Percentiles rank a stretch among this genome's conserved stretches.
Conservation (phyloP, 2,888 invertebrate genomes). For the Danaus chrysippus region DNA sequence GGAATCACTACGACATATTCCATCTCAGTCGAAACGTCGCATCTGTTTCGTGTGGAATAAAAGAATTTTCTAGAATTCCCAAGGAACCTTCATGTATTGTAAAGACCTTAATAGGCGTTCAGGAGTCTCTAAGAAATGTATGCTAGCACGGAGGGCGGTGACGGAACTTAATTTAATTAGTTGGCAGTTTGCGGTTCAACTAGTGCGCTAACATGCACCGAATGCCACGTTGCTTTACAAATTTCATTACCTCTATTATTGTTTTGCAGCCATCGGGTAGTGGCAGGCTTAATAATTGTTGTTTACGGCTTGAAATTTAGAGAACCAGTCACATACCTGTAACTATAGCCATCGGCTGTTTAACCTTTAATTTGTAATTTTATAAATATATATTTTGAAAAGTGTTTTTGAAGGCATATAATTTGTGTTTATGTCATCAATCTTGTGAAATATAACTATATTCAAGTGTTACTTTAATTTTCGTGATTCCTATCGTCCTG, state of each 20-base stretch:
- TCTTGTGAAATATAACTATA: too few species aligned
- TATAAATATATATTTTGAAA: background rate
- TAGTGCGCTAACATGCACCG: slow-evolving; percentile 62
- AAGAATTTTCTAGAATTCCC: too few species aligned
- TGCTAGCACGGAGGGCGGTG: slow-evolving; percentile 49
- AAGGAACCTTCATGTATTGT: background rate
- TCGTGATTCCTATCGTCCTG: too few species aligned
- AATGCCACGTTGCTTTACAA: slow-evolving; percentile 57
- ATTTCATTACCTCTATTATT: slow-evolving; percentile 63
- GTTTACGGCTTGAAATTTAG: slow-evolving; percentile 14
- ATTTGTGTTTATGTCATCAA: too few species aligned
- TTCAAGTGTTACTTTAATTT: too few species aligned
- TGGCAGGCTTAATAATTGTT: slow-evolving; percentile 27
- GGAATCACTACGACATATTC: too few species aligned
- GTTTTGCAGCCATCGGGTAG: slow-evolving; percentile 41
- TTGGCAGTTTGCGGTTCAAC: slow-evolving; percentile 59
- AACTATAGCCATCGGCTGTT: background rate
- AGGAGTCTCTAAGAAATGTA: slow-evolving; percentile 38
- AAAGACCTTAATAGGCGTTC: slow-evolving; percentile 1
- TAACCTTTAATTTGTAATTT: background rate
- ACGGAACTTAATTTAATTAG: slow-evolving; percentile 67
- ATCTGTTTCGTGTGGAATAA: too few species aligned
- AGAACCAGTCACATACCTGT: slow-evolving; percentile 13
- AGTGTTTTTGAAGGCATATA: too few species aligned
- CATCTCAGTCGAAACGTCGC: too few species aligned